phyloP scores from a whole-genome alignment of 2,888 invertebrate species.

The Perizoma affinitatum region DNA sequence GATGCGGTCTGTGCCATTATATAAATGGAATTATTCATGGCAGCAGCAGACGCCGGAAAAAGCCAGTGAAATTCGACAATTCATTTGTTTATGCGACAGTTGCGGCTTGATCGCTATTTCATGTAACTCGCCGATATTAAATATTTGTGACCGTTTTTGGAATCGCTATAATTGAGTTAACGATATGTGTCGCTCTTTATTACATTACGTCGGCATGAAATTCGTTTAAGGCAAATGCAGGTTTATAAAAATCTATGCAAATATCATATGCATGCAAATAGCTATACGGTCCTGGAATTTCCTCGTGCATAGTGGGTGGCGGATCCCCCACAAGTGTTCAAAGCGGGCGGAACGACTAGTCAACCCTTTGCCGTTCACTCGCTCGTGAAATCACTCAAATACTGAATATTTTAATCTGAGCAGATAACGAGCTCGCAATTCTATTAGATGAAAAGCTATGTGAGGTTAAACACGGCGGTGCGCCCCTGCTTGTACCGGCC shows the following conservation, averaged over 20 bases:
- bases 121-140: constrained; percentile 49
- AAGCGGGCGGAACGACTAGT: constrained; percentile 81
- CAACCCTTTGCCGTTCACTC: constrained; percentile 84
- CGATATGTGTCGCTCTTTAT: constrained; percentile 49
- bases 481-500: constrained; percentile 50
- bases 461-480: constrained; percentile 69
- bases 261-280: constrained; percentile 19
- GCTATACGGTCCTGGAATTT: constrained; percentile 25
- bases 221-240: constrained; percentile 15
- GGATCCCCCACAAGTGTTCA: constrained; percentile 79
- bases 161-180: constrained; percentile 54
- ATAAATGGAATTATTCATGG: constrained; percentile 80
- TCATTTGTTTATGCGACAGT: constrained; percentile 74
- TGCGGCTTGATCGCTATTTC: constrained; percentile 67
- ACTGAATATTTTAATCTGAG: constrained; percentile 85
- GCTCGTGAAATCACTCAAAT: constrained; percentile 85
- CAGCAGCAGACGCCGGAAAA: constrained; percentile 71
- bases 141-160: constrained; percentile 53
- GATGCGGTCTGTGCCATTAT: constrained; percentile 76
- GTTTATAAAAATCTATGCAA: constrained; percentile 36
- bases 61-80: constrained; percentile 75
- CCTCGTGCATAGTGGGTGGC: constrained; percentile 61
- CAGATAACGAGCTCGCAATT: constrained; percentile 84
- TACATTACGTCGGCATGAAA: constrained; percentile 25
- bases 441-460: constrained; percentile 82